These are phyloP conservation scores for Daptonema setosum DNA, from an alignment of 2,888 invertebrate species.

Conservation along the genomic window DNA sequence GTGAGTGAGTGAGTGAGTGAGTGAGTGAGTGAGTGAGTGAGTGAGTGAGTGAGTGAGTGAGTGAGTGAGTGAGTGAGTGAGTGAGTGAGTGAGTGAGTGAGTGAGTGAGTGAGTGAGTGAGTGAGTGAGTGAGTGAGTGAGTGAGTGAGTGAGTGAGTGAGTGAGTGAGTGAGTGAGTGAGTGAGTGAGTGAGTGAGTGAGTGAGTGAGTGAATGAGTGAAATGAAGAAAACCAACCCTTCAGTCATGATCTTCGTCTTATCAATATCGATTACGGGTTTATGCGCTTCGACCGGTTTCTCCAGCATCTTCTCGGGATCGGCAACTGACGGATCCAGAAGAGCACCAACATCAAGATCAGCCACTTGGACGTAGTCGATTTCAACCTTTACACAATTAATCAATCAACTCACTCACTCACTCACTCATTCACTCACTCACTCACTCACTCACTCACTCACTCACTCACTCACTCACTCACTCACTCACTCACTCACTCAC, in stretches of 20 bases:
- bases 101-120: background rate
- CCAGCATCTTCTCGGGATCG: slow-evolving; percentile 6
- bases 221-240: background rate
- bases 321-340: slow-evolving; percentile 11
- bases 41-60: too few relatives aligned
- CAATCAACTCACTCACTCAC: too few relatives aligned
- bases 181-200: background rate
- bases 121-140: background rate
- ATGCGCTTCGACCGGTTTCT: background rate
- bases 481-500: too few relatives aligned
- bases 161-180: background rate
- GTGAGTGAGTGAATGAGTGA: background rate
- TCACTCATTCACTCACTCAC: too few relatives aligned
- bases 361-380: slow-evolving; percentile 26
- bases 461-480: too few relatives aligned
- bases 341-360: slow-evolving; percentile 18
- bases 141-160: background rate
- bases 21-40: too few relatives aligned
- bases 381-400: slow-evolving; percentile 18
- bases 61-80: background rate
- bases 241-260: background rate
- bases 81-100: background rate
- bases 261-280: slow-evolving; percentile 4
- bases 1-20: background rate
- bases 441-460: too few relatives aligned